Conservation (phyloP, 2,113 vertebrate species). For the Brachypodius melanocephalos region DNA sequence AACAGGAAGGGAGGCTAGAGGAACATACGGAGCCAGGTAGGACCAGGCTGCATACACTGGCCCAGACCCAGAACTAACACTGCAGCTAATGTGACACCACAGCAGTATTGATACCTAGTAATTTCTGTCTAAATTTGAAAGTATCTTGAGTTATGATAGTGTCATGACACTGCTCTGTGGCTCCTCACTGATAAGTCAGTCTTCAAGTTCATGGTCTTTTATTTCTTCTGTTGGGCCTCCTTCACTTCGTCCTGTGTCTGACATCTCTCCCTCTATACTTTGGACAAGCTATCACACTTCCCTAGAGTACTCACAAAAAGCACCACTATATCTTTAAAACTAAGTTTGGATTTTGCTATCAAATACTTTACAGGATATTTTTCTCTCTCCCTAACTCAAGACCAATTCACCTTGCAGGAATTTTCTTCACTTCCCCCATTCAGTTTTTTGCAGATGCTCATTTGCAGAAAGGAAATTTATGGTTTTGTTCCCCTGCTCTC, state of each 20-base stretch:
- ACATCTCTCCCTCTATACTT: background rate
- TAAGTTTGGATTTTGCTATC: background rate
- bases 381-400: background rate
- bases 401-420: background rate
- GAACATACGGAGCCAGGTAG: accelerated
- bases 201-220: background rate
- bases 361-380: background rate
- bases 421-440: background rate
- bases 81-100: background rate
- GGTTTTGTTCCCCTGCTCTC: background rate
- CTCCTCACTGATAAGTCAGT: background rate
- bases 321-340: background rate
- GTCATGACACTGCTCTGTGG: background rate
- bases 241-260: background rate
- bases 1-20: background rate
- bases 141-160: background rate
- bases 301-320: background rate
- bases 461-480: background rate
- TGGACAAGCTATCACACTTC: background rate
- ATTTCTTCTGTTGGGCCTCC: background rate
- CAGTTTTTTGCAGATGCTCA: background rate
- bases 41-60: accelerated
- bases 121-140: background rate
- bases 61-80: background rate
- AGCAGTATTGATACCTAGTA: background rate